Conservation (phyloP, 2,888 invertebrate species). For the Graphium colonna region DNA sequence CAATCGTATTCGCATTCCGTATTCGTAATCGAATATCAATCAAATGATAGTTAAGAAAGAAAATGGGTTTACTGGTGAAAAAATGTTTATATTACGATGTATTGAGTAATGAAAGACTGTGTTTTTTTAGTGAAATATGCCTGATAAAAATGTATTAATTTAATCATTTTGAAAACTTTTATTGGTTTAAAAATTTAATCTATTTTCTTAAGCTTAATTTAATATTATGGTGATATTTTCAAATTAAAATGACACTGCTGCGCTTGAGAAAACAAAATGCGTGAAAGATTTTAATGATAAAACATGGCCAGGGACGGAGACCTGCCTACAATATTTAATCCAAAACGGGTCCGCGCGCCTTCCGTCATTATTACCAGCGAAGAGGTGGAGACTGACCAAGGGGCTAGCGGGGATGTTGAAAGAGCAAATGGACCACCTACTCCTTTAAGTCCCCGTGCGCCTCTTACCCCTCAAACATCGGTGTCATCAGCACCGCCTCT, state of each 20-base stretch:
- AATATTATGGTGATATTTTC: conserved; percentile 17
- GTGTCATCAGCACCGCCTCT: conserved; percentile 72
- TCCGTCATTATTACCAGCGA: conserved; percentile 85
- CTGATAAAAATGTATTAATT: conserved; percentile 4
- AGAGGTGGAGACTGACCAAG: conserved; percentile 69
- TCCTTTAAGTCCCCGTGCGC: conserved; percentile 66
- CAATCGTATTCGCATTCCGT: background rate
- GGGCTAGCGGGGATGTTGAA: conserved; percentile 56
- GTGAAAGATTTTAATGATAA: conserved; percentile 26
- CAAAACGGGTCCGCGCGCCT: conserved; percentile 84
- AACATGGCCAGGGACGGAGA: conserved; percentile 86
- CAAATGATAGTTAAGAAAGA: conserved; percentile 7
- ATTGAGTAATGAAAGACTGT: conserved; percentile 1
- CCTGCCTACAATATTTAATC: conserved; percentile 90
- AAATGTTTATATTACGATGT: conserved; percentile 14
- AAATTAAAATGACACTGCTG: conserved; percentile 1
- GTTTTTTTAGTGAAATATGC: conserved; percentile 11
- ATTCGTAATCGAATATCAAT: conserved; percentile 8
- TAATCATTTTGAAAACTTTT: conserved; percentile 1
- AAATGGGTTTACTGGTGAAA: conserved; percentile 15
- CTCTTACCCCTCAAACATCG: conserved; percentile 68
- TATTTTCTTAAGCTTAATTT: conserved; percentile 13
- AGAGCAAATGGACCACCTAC: conserved; percentile 72
- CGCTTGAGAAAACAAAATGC: conserved; percentile 13
- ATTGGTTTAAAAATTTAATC: conserved; percentile 4